Base-by-base conservation (phyloP, 2,888 invertebrate species). In the Yponomeuta malinellus region DNA sequence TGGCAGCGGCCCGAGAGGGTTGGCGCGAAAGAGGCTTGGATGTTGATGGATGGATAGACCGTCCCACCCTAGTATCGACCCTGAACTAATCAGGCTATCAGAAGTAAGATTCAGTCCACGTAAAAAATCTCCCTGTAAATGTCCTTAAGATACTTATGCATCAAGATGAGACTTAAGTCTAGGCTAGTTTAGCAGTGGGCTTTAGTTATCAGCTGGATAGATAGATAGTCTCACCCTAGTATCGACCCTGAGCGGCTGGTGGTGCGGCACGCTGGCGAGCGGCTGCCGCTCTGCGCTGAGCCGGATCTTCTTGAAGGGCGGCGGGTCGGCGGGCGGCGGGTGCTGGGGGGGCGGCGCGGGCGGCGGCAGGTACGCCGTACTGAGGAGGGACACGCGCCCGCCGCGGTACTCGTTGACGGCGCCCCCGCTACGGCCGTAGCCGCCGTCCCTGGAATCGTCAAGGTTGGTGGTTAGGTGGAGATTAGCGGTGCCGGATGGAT, bases 301-400 rank as follows among this genome's bases (percentile, higher is more conserved):
- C 73, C 95, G 90, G 83, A 95, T 94, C 93, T 94, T 95, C 90
- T 95, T 95, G 90, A 94, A 93, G 84, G 94, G 94, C 78, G 94
- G 94, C 75, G 93, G 93, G 78, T 93, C 93, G 9, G 91, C 90
- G 78, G 84, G 90, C 74, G 87, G 90, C 74, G 86, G 90, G 77
- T 89, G 83, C 81, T 89, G 89, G 78, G 89, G 80, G 79, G 93
- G 79, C 81, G 93, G 82, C 86, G 88, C 83, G 76, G 93, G 93
- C 75, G 94, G 94, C 77, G 85, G 85, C 82, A 96, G 93, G 83
- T 96, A 92, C 72, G 95, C 95, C 89, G 96, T 83, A 93, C 88
- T 86, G 72, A 81, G 77, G 76, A 72, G 72, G 73, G 74, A 74
- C 72, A 85, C 85, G 77, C 84, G 83, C 79, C 82, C 84, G 79